Base-by-base conservation (phyloP, 2,113 vertebrate genomes). In the Agelaius phoeniceus region DNA sequence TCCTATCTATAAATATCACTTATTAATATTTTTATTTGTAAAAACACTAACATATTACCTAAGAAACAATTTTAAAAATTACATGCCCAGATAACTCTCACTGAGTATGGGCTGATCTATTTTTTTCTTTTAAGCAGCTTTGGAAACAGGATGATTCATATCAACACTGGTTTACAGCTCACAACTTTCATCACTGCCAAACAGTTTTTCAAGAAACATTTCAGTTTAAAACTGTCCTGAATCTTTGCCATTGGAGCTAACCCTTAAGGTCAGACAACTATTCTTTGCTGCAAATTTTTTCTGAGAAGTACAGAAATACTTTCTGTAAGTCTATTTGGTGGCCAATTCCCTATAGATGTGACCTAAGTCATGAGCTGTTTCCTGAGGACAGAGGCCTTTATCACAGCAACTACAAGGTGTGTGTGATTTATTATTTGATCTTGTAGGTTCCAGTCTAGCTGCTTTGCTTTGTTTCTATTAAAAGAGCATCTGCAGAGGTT, bases 141-240 rank as follows among this genome's bases (percentile, higher is more conserved):
- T 94, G 82, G 65, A 96, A 95, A 90, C 23, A 61, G 37, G 49
- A 83, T 82, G 85, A 94, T 82, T 94, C 65, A 69, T 59, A 85
- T 79, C 41, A 81, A 81, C 44, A 31, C 43, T 55, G 57, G 59
- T 92, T 76, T 57, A 71, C 48, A 92, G 41, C 76, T 75, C 39
- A 86, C 28, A 84, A 35, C 37, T 90, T 68, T 62, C 57, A 87
- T 68, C 62, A 15, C 48, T 93, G 86, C 83, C 90, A 92, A 96
- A 72, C 49, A 46, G 39, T 92, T 81, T 58, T 94, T 86, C 76
- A 88, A 95, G 62, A 76, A 92, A 61, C 18, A 54, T 75, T 93
- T 92, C 39, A 84, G 59, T 66, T 78, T 76, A 75, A 44, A 92
- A 43, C 69, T 75, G 24, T 41, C 30, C 80, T 68, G 84, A 92